These are phyloP conservation scores for Neosilurus hyrtlii DNA, from an alignment of 2,797 vertebrate species.

Conservation along the genomic window DNA sequence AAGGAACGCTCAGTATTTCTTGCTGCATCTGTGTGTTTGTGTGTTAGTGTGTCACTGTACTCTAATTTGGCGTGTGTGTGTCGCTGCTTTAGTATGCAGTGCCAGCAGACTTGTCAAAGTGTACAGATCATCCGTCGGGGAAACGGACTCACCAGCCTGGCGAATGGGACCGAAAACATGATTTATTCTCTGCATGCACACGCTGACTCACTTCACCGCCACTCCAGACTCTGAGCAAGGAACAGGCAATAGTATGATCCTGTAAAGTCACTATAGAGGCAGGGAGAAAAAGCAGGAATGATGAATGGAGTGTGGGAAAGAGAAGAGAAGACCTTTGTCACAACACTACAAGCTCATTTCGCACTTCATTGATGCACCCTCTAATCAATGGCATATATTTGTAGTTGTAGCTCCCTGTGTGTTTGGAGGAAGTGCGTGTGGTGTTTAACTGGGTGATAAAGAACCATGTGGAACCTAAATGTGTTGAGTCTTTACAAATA, in stretches of 20 bases:
- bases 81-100: slow-evolving; percentile 49
- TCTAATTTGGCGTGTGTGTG: slow-evolving; percentile 15
- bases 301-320: slow-evolving; percentile 29
- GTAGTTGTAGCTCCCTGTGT: slow-evolving; percentile 37
- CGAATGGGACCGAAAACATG: slow-evolving; percentile 58
- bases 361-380: slow-evolving; percentile 54
- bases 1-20: slow-evolving; percentile 24
- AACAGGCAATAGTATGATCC: slow-evolving; percentile 32
- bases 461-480: slow-evolving; percentile 6
- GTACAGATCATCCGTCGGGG: slow-evolving; percentile 45
- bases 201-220: slow-evolving; percentile 26
- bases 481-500: neutral
- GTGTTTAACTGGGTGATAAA: neutral
- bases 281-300: slow-evolving; percentile 3
- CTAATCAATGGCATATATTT: slow-evolving; percentile 62
- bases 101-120: slow-evolving; percentile 51
- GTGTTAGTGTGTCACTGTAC: neutral
- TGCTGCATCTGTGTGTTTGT: slow-evolving; percentile 5
- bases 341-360: slow-evolving; percentile 54
- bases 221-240: slow-evolving; percentile 15
- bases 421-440: slow-evolving; percentile 2
- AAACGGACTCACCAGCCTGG: slow-evolving; percentile 49
- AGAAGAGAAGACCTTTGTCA: slow-evolving; percentile 41
- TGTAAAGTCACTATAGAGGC: slow-evolving; percentile 31
- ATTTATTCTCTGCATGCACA: slow-evolving; percentile 54